phyloP scores from a whole-genome alignment of 2,888 invertebrate species.

The Sussaba pulchella region DNA sequence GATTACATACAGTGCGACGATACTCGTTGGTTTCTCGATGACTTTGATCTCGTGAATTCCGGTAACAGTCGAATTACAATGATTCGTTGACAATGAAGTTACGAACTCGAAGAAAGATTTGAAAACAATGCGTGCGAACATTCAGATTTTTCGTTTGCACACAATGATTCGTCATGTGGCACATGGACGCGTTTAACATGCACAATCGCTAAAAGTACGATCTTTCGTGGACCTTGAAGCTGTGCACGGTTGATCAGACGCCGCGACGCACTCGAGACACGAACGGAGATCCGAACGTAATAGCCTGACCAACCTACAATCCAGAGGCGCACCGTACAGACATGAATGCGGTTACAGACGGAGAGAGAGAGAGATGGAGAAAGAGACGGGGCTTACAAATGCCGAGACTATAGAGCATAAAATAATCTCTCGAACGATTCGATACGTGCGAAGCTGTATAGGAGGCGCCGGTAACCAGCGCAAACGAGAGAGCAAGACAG shows the following conservation, averaged over 20 bases:
- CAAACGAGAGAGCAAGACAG: constrained; percentile 50
- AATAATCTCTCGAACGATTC: constrained; percentile 44
- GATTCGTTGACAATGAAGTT: too few relatives aligned
- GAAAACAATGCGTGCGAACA: too few relatives aligned
- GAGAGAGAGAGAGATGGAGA: not conserved
- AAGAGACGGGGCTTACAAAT: not conserved
- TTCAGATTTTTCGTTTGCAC: too few relatives aligned
- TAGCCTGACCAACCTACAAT: constrained; percentile 59
- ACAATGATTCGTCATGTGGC: not conserved
- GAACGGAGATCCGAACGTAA: constrained; percentile 40
- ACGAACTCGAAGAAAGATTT: too few relatives aligned
- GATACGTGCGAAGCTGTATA: constrained; percentile 33
- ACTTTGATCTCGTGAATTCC: too few relatives aligned
- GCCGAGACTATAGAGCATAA: constrained; percentile 1
- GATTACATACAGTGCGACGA: too few relatives aligned
- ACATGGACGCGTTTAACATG: not conserved
- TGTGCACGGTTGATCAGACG: constrained; percentile 66
- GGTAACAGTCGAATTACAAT: too few relatives aligned
- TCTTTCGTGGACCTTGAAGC: constrained; percentile 66
- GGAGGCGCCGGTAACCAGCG: constrained; percentile 54
- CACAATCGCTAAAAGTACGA: constrained; percentile 58
- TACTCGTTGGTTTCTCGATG: too few relatives aligned
- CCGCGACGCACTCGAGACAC: constrained; percentile 64
- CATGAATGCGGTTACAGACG: not conserved
- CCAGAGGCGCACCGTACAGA: constrained; percentile 38